Percentiles rank a stretch among this genome's conserved stretches.
These are phyloP conservation scores for Drosophila repleta DNA, from an alignment of 1,140 invertebrate genomes.

Conservation along the genomic window DNA sequence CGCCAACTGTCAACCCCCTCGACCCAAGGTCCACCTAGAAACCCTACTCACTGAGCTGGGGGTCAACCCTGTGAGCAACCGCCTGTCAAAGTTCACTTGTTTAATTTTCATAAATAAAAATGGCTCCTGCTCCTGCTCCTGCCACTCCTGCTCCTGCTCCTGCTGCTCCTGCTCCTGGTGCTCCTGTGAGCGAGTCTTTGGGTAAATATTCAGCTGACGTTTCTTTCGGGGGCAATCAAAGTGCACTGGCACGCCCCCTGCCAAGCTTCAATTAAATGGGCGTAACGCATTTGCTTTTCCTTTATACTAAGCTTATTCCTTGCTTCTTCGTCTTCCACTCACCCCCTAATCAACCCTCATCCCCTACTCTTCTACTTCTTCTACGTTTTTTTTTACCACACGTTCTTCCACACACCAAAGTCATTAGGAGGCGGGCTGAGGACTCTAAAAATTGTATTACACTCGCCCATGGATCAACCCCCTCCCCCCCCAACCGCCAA, in stretches of 20 bases:
- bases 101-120: conserved; percentile 81
- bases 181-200: conserved; percentile 38
- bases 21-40: background rate
- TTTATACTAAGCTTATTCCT: conserved; percentile 14
- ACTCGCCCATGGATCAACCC: background rate
- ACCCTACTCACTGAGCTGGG: too few species aligned
- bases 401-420: conserved; percentile 19
- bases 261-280: conserved; percentile 64
- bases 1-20: background rate
- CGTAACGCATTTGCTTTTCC: conserved; percentile 45
- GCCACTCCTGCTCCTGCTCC: background rate
- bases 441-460: conserved; percentile 42
- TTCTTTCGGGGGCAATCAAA: conserved; percentile 63
- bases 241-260: conserved; percentile 59
- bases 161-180: background rate
- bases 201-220: conserved; percentile 72
- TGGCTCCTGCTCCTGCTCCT: conserved; percentile 31
- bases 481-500: background rate
- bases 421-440: conserved; percentile 26
- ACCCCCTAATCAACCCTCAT: too few species aligned
- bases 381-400: background rate
- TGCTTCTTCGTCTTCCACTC: background rate
- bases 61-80: conserved; percentile 66
- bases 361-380: too few species aligned
- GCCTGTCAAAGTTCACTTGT: conserved; percentile 80